phyloP scores from a whole-genome alignment of 2,797 vertebrate species.

The Acanthiza pusilla region DNA sequence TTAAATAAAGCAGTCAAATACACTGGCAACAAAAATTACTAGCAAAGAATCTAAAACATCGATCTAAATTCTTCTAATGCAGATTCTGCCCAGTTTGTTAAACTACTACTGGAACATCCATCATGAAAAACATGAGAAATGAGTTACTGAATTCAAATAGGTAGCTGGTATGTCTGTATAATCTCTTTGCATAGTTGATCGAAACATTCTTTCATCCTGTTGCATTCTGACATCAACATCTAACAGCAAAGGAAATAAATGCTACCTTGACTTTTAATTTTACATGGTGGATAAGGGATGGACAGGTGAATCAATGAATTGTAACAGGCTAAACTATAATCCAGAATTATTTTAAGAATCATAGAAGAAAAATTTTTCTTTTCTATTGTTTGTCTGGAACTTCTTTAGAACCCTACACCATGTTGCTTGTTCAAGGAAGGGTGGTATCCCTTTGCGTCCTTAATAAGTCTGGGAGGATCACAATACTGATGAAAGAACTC shows the following conservation, averaged over 20 bases:
- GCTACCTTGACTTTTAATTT: neutral
- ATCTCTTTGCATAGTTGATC: neutral
- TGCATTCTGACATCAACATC: neutral
- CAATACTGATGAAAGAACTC: neutral
- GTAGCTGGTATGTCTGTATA: neutral
- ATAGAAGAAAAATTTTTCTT: neutral
- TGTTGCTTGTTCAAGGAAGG: neutral
- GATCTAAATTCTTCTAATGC: slow-evolving; percentile 37
- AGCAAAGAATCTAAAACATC: slow-evolving; percentile 29
- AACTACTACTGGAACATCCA: neutral
- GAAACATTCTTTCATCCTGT: neutral
- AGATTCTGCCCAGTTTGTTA: slow-evolving; percentile 43
- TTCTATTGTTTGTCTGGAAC: neutral
- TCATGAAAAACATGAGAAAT: neutral
- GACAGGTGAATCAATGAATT: neutral
- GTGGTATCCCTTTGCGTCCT: neutral
- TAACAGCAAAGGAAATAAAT: neutral
- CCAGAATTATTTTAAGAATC: neutral
- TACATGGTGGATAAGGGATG: neutral
- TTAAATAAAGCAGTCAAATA: slow-evolving; percentile 30
- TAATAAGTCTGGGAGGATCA: neutral
- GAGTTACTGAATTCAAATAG: neutral
- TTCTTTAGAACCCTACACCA: neutral
- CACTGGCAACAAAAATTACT: slow-evolving; percentile 39
- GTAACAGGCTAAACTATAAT: neutral